A percentile compares a stretch with the other conserved stretches of the same genome.
phyloP scores from a whole-genome alignment of 2,888 invertebrate genomes.

The Tryphoninae sp. region DNA sequence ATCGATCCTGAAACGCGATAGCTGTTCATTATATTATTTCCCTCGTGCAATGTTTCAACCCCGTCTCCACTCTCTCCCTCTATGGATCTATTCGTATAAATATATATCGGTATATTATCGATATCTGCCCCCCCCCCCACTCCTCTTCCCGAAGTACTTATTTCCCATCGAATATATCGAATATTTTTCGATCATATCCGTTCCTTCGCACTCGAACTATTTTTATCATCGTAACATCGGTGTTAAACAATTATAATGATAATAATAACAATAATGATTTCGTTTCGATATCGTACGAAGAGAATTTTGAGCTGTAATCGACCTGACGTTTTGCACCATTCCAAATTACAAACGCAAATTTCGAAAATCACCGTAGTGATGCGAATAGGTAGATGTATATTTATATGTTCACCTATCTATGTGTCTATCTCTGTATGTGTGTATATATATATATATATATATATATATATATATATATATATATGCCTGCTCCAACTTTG shows the following conservation, averaged over 20 bases:
- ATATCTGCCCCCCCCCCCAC: not conserved
- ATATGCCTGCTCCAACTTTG: slow-evolving; percentile 36
- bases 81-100: not conserved
- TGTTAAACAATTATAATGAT: slow-evolving; percentile 11
- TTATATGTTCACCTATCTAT: not conserved
- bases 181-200: slow-evolving; percentile 1
- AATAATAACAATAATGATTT: slow-evolving; percentile 25
- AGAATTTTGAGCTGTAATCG: not conserved
- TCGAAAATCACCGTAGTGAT: slow-evolving; percentile 1
- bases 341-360: slow-evolving; percentile 6
- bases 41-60: slow-evolving; percentile 3
- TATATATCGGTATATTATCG: slow-evolving; percentile 4
- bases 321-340: slow-evolving; percentile 5
- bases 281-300: not conserved
- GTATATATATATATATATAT: not conserved
- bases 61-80: not conserved
- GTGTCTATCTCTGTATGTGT: not conserved
- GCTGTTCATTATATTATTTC: slow-evolving; percentile 38
- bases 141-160: not conserved
- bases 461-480: slow-evolving; percentile 7
- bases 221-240: slow-evolving; percentile 26
- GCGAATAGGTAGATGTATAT: not conserved
- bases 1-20: slow-evolving; percentile 50
- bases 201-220: slow-evolving; percentile 7
- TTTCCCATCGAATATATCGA: slow-evolving; percentile 2